A percentile compares a stretch with the other conserved stretches of the same genome.
phyloP scores from a whole-genome alignment of 2,797 vertebrate species.

The Gymnoscopelus braueri region DNA sequence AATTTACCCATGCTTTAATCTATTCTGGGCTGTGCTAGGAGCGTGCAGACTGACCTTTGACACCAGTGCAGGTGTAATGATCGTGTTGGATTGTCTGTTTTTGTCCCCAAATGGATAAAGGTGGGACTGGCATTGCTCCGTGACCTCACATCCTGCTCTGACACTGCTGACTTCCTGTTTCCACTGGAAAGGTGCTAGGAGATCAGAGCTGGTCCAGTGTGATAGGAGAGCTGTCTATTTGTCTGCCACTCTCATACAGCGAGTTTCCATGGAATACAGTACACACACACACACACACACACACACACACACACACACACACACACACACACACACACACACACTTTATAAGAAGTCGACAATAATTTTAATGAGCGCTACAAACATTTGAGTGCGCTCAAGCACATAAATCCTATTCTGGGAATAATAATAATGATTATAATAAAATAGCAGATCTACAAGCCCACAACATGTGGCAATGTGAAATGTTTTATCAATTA shows the following conservation, averaged over 20 bases:
- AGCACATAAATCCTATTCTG: background rate
- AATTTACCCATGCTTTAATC: constrained; percentile 5
- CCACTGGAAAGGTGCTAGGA: constrained; percentile 17
- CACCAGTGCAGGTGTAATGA: constrained; percentile 40
- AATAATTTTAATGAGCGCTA: background rate
- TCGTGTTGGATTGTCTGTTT: constrained; percentile 18
- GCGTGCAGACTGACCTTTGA: constrained; percentile 52
- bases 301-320: background rate
- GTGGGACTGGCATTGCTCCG: constrained; percentile 28
- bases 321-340: background rate
- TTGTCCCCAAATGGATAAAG: constrained; percentile 33
- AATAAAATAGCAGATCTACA: too few species aligned
- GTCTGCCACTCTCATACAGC: background rate
- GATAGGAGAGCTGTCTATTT: constrained; percentile 20
- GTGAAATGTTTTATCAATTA: too few species aligned
- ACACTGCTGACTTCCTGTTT: constrained; percentile 58
- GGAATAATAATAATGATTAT: too few species aligned
- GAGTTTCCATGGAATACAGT: constrained; percentile 39
- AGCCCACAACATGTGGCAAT: too few species aligned
- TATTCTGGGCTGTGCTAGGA: constrained; percentile 42
- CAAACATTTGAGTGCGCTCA: background rate
- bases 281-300: background rate
- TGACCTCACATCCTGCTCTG: constrained; percentile 11
- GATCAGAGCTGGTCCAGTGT: constrained; percentile 14
- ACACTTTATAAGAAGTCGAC: background rate